Conservation (phyloP, 2,797 vertebrate genomes). For the Cichlasoma orientale region DNA sequence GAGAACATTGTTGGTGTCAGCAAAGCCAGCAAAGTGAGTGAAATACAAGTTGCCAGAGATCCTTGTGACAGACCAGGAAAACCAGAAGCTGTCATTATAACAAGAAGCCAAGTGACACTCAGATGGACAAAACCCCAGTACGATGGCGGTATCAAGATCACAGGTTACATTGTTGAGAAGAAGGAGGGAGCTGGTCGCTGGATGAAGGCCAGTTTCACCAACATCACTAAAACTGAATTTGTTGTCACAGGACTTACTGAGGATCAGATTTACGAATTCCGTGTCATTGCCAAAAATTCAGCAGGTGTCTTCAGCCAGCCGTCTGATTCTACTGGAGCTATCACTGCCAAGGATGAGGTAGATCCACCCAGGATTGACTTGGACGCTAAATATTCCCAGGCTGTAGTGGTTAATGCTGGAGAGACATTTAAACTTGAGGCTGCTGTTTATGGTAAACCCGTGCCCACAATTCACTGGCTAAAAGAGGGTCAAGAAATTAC, state of each 20-base stretch:
- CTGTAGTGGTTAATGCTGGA: constrained; percentile 90
- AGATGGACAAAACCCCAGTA: constrained; percentile 95
- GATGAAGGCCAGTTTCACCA: constrained; percentile 99
- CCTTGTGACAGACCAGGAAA: constrained; percentile 95
- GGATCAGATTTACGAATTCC: constrained; percentile 95
- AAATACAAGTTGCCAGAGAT: constrained; percentile 93
- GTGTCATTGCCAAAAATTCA: constrained; percentile 95
- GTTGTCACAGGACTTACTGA: constrained; percentile 92
- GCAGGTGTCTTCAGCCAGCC: constrained; percentile 91
- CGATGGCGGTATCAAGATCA: constrained; percentile 95
- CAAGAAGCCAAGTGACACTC: constrained; percentile 91
- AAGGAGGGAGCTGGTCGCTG: constrained; percentile 93
- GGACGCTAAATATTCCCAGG: constrained; percentile 92
- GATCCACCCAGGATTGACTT: constrained; percentile 94
- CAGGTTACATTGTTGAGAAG: constrained; percentile 96
- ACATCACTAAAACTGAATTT: constrained; percentile 93
- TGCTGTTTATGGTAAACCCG: constrained; percentile 89
- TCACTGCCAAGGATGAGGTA: constrained; percentile 96
- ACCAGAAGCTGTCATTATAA: constrained; percentile 95
- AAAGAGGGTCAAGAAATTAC: constrained; percentile 88
- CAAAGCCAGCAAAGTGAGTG: constrained; percentile 91
- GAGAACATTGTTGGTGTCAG: constrained; percentile 97
- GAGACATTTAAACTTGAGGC: constrained; percentile 93
- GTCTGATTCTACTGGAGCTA: constrained; percentile 94
- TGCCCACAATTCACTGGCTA: constrained; percentile 90